Percentiles rank a stretch among this genome's conserved stretches.
These are phyloP conservation scores for Hylaeus volcanicus DNA, from an alignment of 1,140 invertebrate genomes.

Conservation along the genomic window DNA sequence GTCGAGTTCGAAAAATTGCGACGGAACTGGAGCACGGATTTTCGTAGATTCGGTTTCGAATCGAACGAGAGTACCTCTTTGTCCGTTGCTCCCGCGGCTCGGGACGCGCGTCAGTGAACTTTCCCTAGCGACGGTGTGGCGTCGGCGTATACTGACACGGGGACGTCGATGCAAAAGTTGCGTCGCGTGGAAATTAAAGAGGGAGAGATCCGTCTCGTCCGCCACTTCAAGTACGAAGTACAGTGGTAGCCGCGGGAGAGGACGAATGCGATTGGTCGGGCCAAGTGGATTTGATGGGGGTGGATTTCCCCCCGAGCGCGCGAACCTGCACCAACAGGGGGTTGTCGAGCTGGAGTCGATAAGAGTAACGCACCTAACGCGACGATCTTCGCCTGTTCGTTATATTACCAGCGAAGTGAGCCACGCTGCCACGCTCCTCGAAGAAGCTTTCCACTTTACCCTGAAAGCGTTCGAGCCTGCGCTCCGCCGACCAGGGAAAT, in stretches of 20 bases:
- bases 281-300: conserved; percentile 44
- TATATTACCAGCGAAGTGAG: conserved; percentile 28
- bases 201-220: conserved; percentile 57
- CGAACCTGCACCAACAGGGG: conserved; percentile 45
- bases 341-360: conserved; percentile 50
- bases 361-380: conserved; percentile 55
- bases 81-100: not conserved
- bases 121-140: conserved; percentile 37
- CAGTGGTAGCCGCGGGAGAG: conserved; percentile 37
- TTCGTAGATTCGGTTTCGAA: conserved; percentile 22
- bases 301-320: conserved; percentile 17
- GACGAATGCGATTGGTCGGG: conserved; percentile 58
- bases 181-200: conserved; percentile 58
- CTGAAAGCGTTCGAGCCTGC: not conserved
- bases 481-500: conserved; percentile 2
- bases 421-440: conserved; percentile 8
- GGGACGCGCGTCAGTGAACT: conserved; percentile 39
- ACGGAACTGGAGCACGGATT: conserved; percentile 25
- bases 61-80: conserved; percentile 3
- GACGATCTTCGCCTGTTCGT: conserved; percentile 37
- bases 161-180: conserved; percentile 52
- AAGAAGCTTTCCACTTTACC: conserved; percentile 29
- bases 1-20: not conserved
- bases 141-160: conserved; percentile 35
- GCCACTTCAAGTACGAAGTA: conserved; percentile 54